A percentile compares a stretch with the other conserved stretches of the same genome.
Conservation (phyloP, 2,888 invertebrate genomes). For the Parascotia fuliginaria region DNA sequence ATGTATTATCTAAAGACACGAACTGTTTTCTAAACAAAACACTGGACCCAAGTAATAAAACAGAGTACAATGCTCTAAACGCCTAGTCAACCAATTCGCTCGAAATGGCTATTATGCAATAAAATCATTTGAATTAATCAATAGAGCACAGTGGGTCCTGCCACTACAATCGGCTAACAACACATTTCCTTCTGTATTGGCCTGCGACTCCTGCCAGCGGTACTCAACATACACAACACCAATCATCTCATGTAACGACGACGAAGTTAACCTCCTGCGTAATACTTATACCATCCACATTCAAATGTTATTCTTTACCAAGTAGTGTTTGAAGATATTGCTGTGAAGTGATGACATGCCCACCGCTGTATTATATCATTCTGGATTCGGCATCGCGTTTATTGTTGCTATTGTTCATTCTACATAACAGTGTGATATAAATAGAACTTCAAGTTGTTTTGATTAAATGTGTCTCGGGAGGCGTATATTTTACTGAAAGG, state of each 20-base stretch:
- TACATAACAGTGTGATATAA: conserved; percentile 26
- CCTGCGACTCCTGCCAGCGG: conserved; percentile 25
- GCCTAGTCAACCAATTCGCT: conserved; percentile 52
- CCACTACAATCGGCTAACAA: conserved; percentile 65
- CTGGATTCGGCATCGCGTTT: conserved; percentile 38
- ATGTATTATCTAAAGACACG: too few relatives aligned
- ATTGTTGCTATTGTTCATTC: conserved; percentile 43
- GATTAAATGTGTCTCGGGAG: too few relatives aligned
- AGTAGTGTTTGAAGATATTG: too few relatives aligned
- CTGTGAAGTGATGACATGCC: too few relatives aligned
- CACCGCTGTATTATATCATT: conserved; percentile 25
- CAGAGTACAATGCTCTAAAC: conserved; percentile 44
- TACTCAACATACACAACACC: conserved; percentile 3
- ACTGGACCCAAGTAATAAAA: conserved; percentile 9
- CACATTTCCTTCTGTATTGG: conserved; percentile 61
- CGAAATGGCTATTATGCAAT: conserved; percentile 73
- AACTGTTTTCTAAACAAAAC: neutral
- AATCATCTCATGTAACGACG: neutral
- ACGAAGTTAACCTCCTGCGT: neutral
- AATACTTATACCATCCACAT: neutral
- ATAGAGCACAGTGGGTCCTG: conserved; percentile 77
- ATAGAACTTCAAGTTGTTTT: conserved; percentile 44
- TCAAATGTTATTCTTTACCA: too few relatives aligned
- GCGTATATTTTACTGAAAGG: too few relatives aligned
- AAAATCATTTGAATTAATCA: conserved; percentile 82